Evolutionary conservation across 2,113 vertebrate species (phyloP), one percentile per base, ranked within the genome.

Genomic region (Willisornis vidua): DNA sequence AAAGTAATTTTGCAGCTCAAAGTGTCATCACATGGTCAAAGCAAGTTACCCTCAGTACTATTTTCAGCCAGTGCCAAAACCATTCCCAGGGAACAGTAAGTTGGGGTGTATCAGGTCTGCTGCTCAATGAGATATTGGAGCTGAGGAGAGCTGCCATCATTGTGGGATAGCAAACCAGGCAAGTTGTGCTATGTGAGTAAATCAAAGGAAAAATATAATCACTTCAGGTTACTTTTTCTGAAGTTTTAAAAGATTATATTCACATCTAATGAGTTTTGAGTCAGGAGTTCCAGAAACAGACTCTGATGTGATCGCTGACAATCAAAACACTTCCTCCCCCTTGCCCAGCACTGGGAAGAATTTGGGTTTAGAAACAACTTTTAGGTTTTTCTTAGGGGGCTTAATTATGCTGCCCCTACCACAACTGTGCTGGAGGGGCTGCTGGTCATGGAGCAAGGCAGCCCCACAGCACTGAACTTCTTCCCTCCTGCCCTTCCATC

Each of bases 1-100:
- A 93, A 95, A 92, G 88, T 48, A 92, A 96, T 87, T 96, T 93
- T 97, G 94, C 96, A 97, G 89, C 93, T 96, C 94, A 89, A 93
- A 96, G 86, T 92, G 92, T 93, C 92, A 90, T 87, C 86, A 92
- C 83, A 65, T 92, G 93, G 92, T 81, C 96, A 93, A 76, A 54
- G 94, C 76, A 35, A 95, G 92, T 92, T 92, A 94, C 77, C 88
- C 94, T 81, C 76, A 16, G 88, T 49, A 72, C 92, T 96, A 95
- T 95, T 96, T 94, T 95, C 92, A 95, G 96, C 88, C 55, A 55
- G 39, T 63, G 70, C 88, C 94, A 87, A 45, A 92, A 92, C 90
- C 86, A 61, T 75, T 96, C 83, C 70, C 28, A 85, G 81, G 72
- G 39, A 89, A 85, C 77, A 87, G 86, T 13, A 45, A 26, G 78